These are phyloP conservation scores for Euphonia xanthogaster DNA, from an alignment of 2,797 vertebrate species.

Conservation along the genomic window DNA sequence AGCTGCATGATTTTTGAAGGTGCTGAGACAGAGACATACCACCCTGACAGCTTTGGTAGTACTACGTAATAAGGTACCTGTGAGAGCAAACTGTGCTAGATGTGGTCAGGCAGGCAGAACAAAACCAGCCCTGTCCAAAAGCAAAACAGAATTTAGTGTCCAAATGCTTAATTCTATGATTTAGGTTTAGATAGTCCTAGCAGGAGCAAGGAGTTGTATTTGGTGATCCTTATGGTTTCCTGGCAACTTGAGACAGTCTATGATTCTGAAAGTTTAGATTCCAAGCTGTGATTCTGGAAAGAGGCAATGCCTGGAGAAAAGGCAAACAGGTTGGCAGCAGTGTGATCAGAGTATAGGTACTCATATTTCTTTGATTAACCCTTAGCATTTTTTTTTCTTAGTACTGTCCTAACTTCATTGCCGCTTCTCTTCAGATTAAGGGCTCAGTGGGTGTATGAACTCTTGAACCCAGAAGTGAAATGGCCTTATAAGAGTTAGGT, in stretches of 20 bases:
- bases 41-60: neutral
- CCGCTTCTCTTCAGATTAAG: neutral
- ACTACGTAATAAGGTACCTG: neutral
- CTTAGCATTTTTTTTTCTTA: neutral
- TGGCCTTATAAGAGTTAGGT: neutral
- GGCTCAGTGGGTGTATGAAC: accelerated
- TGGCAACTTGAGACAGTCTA: neutral
- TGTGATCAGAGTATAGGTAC: neutral
- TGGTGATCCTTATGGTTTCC: neutral
- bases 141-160: neutral
- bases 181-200: neutral
- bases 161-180: neutral
- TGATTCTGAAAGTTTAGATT: neutral
- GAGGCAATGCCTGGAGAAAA: neutral
- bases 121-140: neutral
- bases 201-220: neutral
- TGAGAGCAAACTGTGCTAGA: neutral
- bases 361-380: neutral
- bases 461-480: neutral
- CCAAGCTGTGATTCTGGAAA: neutral
- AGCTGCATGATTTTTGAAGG: neutral
- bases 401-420: neutral
- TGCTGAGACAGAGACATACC: neutral
- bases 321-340: neutral
- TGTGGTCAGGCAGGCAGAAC: neutral